phyloP scores from a whole-genome alignment of 2,888 invertebrate species.

The Drosophila greeni region DNA sequence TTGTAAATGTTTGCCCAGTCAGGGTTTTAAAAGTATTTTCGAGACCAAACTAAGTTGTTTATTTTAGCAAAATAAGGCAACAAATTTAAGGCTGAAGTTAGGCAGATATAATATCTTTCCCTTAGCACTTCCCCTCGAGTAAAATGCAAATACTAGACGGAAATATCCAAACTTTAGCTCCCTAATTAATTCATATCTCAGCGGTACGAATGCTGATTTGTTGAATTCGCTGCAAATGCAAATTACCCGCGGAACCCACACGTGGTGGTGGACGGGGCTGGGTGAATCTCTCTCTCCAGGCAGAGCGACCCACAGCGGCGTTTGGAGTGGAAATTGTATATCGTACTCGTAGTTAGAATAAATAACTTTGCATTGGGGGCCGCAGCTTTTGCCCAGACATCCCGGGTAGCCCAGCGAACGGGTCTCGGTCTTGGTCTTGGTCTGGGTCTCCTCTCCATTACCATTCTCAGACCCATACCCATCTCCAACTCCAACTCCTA shows the following conservation, averaged over 20 bases:
- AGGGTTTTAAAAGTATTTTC: not conserved
- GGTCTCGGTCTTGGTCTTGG: not conserved
- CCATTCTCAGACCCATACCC: no score
- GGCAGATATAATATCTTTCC: not conserved
- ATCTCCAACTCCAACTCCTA: not conserved
- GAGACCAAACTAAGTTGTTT: slow-evolving; percentile 1
- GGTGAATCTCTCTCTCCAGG: not conserved
- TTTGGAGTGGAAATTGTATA: slow-evolving; percentile 63
- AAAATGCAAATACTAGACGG: slow-evolving; percentile 1
- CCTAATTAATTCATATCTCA: slow-evolving; percentile 61
- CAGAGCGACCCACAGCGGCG: slow-evolving; percentile 70
- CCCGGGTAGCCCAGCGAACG: slow-evolving; percentile 16
- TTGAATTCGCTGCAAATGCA: slow-evolving; percentile 55
- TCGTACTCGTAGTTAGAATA: slow-evolving; percentile 63
- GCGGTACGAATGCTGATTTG: slow-evolving; percentile 55
- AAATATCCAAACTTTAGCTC: slow-evolving; percentile 3
- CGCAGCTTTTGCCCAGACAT: slow-evolving; percentile 40
- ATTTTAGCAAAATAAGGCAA: not conserved
- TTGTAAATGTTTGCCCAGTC: slow-evolving; percentile 63
- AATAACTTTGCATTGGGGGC: slow-evolving; percentile 54
- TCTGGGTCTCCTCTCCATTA: not conserved
- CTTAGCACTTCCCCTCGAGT: slow-evolving; percentile 1
- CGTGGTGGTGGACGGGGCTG: slow-evolving; percentile 16
- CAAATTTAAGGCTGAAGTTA: not conserved
- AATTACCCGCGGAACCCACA: slow-evolving; percentile 49